Conservation (phyloP, 1,140 invertebrate species). For the Anastrepha ludens region DNA sequence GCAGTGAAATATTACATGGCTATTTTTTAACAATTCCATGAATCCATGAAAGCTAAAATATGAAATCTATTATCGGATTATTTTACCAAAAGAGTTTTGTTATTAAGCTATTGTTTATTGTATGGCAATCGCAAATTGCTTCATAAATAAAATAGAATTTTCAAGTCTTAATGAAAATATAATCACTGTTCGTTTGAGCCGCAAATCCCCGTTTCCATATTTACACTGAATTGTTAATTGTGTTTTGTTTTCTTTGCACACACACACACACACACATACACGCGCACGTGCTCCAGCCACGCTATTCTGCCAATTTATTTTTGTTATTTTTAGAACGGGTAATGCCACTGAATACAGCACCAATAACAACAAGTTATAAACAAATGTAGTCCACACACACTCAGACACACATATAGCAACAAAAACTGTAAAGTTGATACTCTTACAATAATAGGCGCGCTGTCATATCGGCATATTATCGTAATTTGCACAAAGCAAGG, state of each 20-base stretch:
- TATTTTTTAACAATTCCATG: too few relatives aligned
- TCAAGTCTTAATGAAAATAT: background rate
- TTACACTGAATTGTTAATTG: conserved; percentile 23
- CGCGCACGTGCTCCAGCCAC: background rate
- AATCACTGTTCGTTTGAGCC: conserved; percentile 6
- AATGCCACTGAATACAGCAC: background rate
- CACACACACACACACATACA: background rate
- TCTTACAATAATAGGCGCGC: background rate
- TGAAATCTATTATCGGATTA: background rate
- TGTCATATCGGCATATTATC: conserved; percentile 19
- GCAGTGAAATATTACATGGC: too few relatives aligned
- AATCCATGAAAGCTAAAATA: too few relatives aligned
- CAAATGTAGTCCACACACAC: background rate
- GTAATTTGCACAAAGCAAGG: conserved; percentile 9
- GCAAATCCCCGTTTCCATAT: background rate
- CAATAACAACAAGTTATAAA: background rate
- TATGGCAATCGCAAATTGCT: background rate
- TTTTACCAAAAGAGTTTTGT: background rate
- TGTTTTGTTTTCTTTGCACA: background rate
- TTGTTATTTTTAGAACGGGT: background rate
- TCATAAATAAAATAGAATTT: conserved; percentile 6
- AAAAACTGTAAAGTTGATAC: background rate
- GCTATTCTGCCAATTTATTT: background rate
- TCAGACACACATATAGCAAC: background rate
- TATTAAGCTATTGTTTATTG: background rate